Evolutionary conservation across 2,888 invertebrate species (phyloP).

Genomic region (Apantesis nais): DNA sequence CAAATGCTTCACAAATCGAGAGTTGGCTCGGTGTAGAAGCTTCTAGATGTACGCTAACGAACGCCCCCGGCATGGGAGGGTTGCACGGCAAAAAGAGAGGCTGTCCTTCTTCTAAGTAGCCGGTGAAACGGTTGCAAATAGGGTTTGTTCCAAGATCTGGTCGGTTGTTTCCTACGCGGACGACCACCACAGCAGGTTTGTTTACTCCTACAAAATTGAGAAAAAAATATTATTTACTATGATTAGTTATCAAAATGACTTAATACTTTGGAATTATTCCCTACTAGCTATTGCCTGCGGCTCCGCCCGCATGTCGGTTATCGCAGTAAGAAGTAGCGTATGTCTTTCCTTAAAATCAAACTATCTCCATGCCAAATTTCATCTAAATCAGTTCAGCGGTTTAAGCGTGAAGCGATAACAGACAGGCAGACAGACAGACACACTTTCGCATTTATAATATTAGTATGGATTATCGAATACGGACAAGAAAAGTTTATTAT

Average conservation of each 20-base stretch:
- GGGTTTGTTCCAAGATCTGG: conserved; percentile 97
- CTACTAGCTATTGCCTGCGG: no score
- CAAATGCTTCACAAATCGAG: conserved; percentile 96
- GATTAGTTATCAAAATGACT: not conserved
- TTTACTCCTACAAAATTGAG: conserved; percentile 85
- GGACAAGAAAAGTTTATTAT: not conserved
- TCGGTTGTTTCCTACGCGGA: conserved; percentile 96
- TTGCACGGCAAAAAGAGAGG: conserved; percentile 96
- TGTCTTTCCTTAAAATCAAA: no score
- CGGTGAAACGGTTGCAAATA: conserved; percentile 95
- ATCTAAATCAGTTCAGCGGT: no score
- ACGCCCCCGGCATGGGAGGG: conserved; percentile 97
- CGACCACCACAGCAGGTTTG: conserved; percentile 93
- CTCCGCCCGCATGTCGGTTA: no score
- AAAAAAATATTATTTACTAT: not conserved
- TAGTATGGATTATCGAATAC: no score
- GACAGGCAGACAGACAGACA: no score
- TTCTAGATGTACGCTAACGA: conserved; percentile 96
- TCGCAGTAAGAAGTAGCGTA: no score
- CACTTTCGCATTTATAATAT: no score
- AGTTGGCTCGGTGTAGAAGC: conserved; percentile 90
- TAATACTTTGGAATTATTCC: not conserved
- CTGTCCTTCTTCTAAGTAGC: conserved; percentile 94
- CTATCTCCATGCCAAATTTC: no score
- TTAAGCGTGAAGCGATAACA: no score